These are phyloP conservation scores for Romanomermis culicivorax DNA, from an alignment of 2,888 invertebrate species.

Conservation along the genomic window DNA sequence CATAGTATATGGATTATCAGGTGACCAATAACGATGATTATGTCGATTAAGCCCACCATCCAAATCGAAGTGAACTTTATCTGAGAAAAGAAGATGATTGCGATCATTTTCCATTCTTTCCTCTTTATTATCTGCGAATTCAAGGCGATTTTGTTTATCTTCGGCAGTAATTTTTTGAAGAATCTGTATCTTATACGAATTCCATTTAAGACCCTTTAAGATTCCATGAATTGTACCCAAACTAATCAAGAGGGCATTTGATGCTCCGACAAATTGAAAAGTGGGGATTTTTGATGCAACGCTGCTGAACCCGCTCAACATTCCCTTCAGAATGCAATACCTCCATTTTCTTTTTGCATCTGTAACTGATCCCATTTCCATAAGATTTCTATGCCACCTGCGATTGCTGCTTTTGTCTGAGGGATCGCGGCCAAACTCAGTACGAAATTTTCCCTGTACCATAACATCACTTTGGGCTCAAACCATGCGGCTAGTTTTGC, in stretches of 20 bases:
- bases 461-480: neutral
- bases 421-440: conserved; percentile 1
- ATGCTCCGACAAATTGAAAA: neutral
- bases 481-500: neutral
- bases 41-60: neutral
- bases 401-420: neutral
- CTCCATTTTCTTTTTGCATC: too few relatives aligned
- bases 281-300: neutral
- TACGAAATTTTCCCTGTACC: conserved; percentile 1
- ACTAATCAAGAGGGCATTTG: neutral
- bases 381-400: neutral
- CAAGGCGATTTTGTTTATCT: neutral
- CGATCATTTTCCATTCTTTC: neutral
- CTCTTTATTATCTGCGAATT: neutral
- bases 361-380: neutral
- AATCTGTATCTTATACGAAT: conserved; percentile 1
- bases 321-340: neutral
- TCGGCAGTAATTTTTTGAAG: neutral
- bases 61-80: neutral
- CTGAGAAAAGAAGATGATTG: neutral
- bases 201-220: neutral
- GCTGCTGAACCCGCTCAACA: neutral
- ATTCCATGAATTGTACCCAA: neutral
- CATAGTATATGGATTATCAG: neutral
- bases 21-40: conserved; percentile 1